phyloP scores from a whole-genome alignment of 2,888 invertebrate genomes.

The Cistogaster globosa region DNA sequence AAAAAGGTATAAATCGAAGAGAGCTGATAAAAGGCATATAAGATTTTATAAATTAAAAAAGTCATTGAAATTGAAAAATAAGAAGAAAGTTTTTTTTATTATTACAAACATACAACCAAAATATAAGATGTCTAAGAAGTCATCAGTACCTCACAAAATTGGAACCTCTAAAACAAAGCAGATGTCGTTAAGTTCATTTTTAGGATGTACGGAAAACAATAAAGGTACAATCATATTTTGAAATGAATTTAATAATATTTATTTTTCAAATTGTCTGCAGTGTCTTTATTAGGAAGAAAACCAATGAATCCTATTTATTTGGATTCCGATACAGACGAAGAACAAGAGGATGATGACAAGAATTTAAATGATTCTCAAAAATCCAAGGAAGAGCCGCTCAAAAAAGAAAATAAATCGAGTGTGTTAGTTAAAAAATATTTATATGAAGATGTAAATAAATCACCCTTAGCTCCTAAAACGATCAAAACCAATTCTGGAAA shows the following conservation, averaged over 20 bases:
- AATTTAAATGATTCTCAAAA: constrained; percentile 1
- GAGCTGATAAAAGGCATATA: too few relatives aligned
- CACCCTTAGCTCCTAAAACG: constrained; percentile 74
- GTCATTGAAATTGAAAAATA: too few relatives aligned
- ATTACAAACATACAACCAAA: too few relatives aligned
- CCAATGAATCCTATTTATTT: constrained; percentile 79
- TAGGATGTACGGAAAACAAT: constrained; percentile 74
- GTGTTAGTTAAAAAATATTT: constrained; percentile 75
- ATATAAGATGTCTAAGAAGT: constrained; percentile 53
- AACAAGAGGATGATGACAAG: constrained; percentile 38
- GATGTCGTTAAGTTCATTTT: constrained; percentile 77
- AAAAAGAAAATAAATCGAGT: constrained; percentile 42
- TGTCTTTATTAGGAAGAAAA: constrained; percentile 50
- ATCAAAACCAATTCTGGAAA: constrained; percentile 9
- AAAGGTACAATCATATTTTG: constrained; percentile 45
- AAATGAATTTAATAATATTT: background rate
- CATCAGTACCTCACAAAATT: constrained; percentile 41
- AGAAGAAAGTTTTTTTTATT: too few relatives aligned
- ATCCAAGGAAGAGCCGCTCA: constrained; percentile 18
- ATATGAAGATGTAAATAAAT: constrained; percentile 74
- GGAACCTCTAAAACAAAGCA: constrained; percentile 73
- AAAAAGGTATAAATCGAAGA: too few relatives aligned
- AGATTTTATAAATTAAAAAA: too few relatives aligned
- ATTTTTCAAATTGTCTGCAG: background rate
- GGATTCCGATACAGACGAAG: constrained; percentile 79